A percentile compares a stretch with the other conserved stretches of the same genome.
Evolutionary conservation across 2,113 vertebrate species (phyloP).

Genomic region (Corythaeola cristata): DNA sequence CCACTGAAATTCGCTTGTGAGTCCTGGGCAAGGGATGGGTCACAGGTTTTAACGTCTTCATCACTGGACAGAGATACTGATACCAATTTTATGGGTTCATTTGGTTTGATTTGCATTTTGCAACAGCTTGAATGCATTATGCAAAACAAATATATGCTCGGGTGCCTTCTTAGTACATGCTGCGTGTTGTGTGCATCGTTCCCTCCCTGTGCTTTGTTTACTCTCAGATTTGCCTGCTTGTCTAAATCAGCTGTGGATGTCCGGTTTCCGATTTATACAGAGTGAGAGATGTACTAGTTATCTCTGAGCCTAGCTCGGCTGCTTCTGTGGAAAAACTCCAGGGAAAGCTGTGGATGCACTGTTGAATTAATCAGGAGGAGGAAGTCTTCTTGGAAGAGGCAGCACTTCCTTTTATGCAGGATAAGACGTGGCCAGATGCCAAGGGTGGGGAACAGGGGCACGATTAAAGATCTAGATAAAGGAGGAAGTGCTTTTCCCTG

Average conservation of each 20-base stretch:
- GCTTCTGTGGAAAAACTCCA: constrained; percentile 27
- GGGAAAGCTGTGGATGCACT: constrained; percentile 14
- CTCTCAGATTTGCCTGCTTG: not conserved
- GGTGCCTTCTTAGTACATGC: not conserved
- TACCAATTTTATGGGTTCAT: not conserved
- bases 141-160: not conserved
- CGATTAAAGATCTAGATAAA: not conserved
- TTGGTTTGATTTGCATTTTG: not conserved
- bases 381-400: constrained; percentile 71
- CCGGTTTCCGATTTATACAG: accelerated
- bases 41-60: not conserved
- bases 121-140: not conserved
- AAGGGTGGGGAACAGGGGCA: not conserved
- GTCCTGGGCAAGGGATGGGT: not conserved
- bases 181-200: not conserved
- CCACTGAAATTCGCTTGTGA: not conserved
- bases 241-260: not conserved
- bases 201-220: not conserved
- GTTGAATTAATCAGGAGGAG: constrained; percentile 65
- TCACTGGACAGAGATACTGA: not conserved
- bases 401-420: constrained; percentile 66
- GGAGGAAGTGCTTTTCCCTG: constrained; percentile 9
- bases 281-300: not conserved
- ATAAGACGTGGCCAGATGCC: constrained; percentile 7
- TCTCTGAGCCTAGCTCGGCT: not conserved